Percentiles rank a stretch among this genome's conserved stretches.
Conservation (phyloP, 2,113 vertebrate genomes). For the Ammospiza nelsoni region DNA sequence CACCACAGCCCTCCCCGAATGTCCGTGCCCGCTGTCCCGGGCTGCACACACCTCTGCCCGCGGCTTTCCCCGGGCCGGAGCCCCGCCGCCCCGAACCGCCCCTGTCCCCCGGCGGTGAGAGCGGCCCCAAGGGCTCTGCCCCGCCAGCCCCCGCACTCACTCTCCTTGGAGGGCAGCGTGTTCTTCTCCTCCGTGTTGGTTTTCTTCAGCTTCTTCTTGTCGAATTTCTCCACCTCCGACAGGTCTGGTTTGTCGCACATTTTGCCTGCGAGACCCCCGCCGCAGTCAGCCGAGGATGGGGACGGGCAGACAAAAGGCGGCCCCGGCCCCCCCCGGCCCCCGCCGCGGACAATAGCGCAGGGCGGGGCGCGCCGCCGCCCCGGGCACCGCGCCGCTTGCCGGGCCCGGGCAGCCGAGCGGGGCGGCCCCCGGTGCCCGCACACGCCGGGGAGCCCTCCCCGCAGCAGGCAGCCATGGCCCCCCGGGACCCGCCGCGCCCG, state of each 20-base stretch:
- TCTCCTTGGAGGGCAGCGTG: constrained; percentile 80
- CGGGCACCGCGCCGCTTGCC: not conserved
- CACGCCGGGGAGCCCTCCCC: too few species aligned
- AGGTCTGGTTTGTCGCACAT: constrained; percentile 92
- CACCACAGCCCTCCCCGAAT: rapidly evolving
- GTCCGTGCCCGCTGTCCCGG: not conserved
- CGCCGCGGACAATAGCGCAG: constrained; percentile 25
- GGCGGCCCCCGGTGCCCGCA: not conserved
- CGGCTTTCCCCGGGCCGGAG: not conserved
- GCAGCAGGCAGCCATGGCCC: not conserved
- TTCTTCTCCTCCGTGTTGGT: constrained; percentile 80
- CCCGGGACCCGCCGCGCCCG: not conserved
- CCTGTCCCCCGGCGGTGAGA: not conserved
- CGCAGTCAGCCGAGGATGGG: not conserved
- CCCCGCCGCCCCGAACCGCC: not conserved
- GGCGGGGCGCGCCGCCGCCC: not conserved
- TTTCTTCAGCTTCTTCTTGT: constrained; percentile 82
- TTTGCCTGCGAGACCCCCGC: constrained; percentile 48
- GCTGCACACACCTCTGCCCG: not conserved
- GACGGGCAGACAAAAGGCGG: not conserved
- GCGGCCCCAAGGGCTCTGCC: not conserved
- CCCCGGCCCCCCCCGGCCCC: not conserved
- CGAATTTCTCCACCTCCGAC: constrained; percentile 83
- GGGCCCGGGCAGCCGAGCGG: too few species aligned
- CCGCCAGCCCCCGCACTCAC: constrained; percentile 63